Conservation (phyloP, 2,113 vertebrate species). For the Zosterops lateralis region DNA sequence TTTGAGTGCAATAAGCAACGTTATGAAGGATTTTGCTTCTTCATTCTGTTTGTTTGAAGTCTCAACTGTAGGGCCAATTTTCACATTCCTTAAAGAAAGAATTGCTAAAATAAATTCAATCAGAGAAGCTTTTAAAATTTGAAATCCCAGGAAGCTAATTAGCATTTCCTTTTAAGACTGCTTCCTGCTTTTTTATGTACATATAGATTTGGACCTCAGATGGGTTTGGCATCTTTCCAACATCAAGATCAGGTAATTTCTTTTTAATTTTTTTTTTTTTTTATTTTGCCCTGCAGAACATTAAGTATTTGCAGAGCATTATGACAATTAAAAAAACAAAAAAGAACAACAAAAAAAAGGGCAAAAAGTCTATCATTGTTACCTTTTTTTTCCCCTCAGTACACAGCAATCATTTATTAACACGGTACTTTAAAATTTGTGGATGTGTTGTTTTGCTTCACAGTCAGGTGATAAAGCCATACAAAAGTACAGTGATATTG, state of each 20-base stretch:
- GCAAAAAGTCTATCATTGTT: not conserved
- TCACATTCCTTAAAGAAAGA: constrained; percentile 67
- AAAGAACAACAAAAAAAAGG: not conserved
- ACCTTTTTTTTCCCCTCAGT: fast-evolving
- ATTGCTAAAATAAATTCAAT: constrained; percentile 70
- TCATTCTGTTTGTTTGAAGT: constrained; percentile 60
- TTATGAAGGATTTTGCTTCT: constrained; percentile 41
- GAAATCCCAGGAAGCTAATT: constrained; percentile 77
- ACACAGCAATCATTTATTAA: not conserved
- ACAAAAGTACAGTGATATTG: not conserved
- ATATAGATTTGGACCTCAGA: constrained; percentile 65
- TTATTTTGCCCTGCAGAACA: not conserved
- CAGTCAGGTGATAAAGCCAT: not conserved
- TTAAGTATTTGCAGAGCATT: not conserved
- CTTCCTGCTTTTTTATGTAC: constrained; percentile 74
- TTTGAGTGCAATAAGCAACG: constrained; percentile 29
- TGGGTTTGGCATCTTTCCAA: constrained; percentile 63
- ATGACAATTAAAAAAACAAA: not conserved
- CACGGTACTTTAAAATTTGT: not conserved
- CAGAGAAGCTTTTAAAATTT: constrained; percentile 75
- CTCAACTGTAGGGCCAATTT: constrained; percentile 63
- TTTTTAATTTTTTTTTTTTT: not conserved
- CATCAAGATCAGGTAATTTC: constrained; percentile 43
- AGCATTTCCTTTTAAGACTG: constrained; percentile 73
- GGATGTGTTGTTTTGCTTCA: not conserved